Conservation (phyloP, 2,888 invertebrate species). For the Deroplatys truncata region DNA sequence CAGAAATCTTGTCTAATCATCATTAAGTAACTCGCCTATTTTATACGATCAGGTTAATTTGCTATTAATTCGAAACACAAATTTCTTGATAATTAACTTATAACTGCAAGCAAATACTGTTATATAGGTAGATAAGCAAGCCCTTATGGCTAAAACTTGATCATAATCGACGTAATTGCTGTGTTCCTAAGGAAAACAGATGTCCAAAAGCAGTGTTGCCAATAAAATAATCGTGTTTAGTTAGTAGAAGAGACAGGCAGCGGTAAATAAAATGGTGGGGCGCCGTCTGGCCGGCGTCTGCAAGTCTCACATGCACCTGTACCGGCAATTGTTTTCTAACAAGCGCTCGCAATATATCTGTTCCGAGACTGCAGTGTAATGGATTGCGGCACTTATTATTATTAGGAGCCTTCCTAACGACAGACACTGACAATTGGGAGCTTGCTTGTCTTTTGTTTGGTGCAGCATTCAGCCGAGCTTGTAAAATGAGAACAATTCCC, state of each 20-base stretch:
- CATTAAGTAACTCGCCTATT: no score
- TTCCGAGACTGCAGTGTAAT: background rate
- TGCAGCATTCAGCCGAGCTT: no score
- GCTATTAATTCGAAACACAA: no score
- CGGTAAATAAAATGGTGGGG: background rate
- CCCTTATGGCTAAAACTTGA: no score
- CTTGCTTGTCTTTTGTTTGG: no score
- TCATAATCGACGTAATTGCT: background rate
- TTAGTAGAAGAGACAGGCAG: background rate
- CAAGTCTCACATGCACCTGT: background rate
- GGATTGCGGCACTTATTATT: background rate
- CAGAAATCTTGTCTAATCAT: no score
- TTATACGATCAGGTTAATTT: no score
- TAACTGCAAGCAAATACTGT: no score
- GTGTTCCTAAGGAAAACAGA: background rate
- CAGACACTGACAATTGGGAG: background rate
- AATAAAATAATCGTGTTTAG: background rate
- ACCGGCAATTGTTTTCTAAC: background rate
- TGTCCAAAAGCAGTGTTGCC: background rate
- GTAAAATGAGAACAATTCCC: no score
- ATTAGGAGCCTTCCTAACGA: background rate
- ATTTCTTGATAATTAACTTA: no score
- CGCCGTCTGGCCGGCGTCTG: background rate
- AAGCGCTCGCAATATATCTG: background rate
- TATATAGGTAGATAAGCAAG: no score